Base-by-base conservation (phyloP, 2,888 invertebrate species). In the Lithodes maja region DNA sequence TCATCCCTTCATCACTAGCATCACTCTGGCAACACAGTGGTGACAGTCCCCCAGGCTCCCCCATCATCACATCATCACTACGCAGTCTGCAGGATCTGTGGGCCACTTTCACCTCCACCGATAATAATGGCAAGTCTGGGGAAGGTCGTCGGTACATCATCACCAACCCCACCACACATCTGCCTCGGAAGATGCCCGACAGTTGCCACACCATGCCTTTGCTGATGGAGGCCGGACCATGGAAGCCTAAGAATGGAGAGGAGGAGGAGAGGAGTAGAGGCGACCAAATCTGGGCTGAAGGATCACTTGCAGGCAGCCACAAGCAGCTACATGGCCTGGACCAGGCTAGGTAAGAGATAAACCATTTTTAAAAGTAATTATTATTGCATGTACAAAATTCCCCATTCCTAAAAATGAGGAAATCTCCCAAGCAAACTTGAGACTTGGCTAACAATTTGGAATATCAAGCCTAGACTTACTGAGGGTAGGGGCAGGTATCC, bases 101-200 rank as follows among this genome's bases (percentile, higher is more conserved):
- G 88, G 81, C 84, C 52, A 84, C 77, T 53, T 84, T 84, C 49
- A 77, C 80, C 49, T 75, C 85, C 50, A 79, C 61, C n/a, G 74
- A 55, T 54, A 85, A 89, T 50, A 85, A 89, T 50, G 52, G 49
- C 2, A 50, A 53, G 50, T 53, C 84, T 12, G 79, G 81, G 55
- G 78, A 85, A 53, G 2, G 3, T 17, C 12, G 71, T 1, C 85
- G 80, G 81, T 89, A 85, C n/a, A 68, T 89, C 55, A 89, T 89
- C 55, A 85, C 88, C 1, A 89, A 89, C 69, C 88, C 88, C 33
- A 89, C 84, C 49, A 89, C 88, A 9, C 78, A 89, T 71, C 85
- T 89, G 12, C 88, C 88, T 0, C 85, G 81, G 15, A 89, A 89
- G n/a, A 50, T 68, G 7, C 83, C 82, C 15, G 85, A 85, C 50